Evolutionary conservation across 2,888 invertebrate genomes (phyloP).

Genomic region (Lasioglossum leucozonium): DNA sequence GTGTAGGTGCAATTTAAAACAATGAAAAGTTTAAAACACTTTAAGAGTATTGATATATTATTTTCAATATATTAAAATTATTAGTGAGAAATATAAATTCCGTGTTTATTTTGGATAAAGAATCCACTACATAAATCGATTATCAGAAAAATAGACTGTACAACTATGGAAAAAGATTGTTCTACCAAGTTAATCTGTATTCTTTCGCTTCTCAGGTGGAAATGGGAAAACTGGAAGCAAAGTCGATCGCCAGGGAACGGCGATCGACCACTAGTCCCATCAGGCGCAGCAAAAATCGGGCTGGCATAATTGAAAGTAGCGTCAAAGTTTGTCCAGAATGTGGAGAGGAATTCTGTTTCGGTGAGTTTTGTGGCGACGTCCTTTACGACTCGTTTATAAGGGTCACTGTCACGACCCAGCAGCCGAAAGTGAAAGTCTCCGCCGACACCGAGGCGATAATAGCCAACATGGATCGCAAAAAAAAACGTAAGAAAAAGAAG

Average conservation of each 20-base stretch:
- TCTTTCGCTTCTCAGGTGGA: slow-evolving; percentile 86
- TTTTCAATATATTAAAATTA: too few relatives aligned
- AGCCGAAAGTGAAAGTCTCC: slow-evolving; percentile 77
- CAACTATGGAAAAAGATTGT: not conserved
- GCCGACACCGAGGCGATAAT: slow-evolving; percentile 83
- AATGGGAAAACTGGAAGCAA: slow-evolving; percentile 91
- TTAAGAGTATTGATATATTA: too few relatives aligned
- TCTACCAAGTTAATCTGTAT: not conserved
- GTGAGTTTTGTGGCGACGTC: slow-evolving; percentile 86
- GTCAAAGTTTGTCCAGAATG: slow-evolving; percentile 92
- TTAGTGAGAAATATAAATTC: too few relatives aligned
- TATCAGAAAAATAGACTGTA: too few relatives aligned
- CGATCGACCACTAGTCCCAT: slow-evolving; percentile 88
- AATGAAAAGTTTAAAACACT: too few relatives aligned
- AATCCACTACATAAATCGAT: too few relatives aligned
- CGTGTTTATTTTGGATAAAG: too few relatives aligned
- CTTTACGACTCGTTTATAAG: slow-evolving; percentile 87
- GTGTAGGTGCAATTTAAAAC: too few relatives aligned
- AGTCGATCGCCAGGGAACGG: slow-evolving; percentile 90
- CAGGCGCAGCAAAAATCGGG: slow-evolving; percentile 92
- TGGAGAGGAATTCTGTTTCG: slow-evolving; percentile 92
- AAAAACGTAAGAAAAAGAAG: slow-evolving; percentile 74
- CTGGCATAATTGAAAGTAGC: slow-evolving; percentile 92
- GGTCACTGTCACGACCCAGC: slow-evolving; percentile 80
- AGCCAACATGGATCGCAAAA: slow-evolving; percentile 77